These are phyloP conservation scores for Anser cygnoides DNA, from an alignment of 2,113 vertebrate genomes.

Conservation along the genomic window DNA sequence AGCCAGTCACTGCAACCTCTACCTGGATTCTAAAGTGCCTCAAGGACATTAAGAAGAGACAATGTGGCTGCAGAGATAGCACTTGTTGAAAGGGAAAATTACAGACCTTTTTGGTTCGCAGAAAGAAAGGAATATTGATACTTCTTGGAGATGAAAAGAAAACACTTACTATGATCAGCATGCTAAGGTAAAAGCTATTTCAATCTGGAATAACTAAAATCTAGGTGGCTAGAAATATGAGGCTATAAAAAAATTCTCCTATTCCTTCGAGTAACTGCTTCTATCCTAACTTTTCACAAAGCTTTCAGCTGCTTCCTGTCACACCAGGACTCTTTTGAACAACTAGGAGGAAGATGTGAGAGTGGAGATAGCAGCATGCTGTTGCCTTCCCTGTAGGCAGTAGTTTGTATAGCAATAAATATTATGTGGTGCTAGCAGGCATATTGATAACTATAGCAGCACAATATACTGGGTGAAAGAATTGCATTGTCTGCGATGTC, in stretches of 20 bases:
- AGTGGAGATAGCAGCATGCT: not conserved
- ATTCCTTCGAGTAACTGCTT: not conserved
- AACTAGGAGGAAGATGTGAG: not conserved
- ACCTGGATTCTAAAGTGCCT: not conserved
- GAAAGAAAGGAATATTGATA: not conserved
- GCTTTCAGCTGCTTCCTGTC: conserved; percentile 6
- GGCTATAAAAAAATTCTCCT: not conserved
- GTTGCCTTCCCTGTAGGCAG: not conserved
- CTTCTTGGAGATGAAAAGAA: conserved; percentile 1
- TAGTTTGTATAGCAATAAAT: not conserved
- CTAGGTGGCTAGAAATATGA: not conserved
- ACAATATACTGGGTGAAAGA: not conserved
- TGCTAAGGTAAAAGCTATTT: not conserved
- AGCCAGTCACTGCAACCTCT: not conserved
- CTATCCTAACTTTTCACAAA: not conserved
- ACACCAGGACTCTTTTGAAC: not conserved
- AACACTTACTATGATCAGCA: not conserved
- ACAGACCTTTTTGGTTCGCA: not conserved
- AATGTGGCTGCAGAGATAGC: not conserved
- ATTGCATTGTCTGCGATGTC: not conserved
- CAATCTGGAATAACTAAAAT: not conserved
- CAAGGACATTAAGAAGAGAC: not conserved
- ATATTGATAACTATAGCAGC: not conserved
- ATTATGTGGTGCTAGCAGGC: not conserved
- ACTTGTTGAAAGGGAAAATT: conserved; percentile 6